Evolutionary conservation across 2,888 invertebrate genomes (phyloP).

Genomic region (Athalia cordata): DNA sequence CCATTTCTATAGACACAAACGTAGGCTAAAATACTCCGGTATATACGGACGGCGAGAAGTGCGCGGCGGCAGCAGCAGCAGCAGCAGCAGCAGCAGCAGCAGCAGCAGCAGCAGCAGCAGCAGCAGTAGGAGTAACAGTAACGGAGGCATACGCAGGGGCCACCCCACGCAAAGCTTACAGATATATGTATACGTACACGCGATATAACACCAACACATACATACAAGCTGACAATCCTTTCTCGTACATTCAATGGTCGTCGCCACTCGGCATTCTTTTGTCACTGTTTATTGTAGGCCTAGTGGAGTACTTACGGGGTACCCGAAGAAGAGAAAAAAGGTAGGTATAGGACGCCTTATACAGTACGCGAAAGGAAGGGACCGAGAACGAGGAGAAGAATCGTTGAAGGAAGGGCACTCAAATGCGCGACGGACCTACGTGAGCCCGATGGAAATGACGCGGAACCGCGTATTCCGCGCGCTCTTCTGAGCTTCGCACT

Average conservation of each 20-base stretch:
- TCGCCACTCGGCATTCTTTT: conserved; percentile 56
- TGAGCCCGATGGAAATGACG: conserved; percentile 44
- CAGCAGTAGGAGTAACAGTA: not conserved
- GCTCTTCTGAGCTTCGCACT: too few species aligned
- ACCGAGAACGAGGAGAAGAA: not conserved
- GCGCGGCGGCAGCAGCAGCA: not conserved
- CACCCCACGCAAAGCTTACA: conserved; percentile 15
- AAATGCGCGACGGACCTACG: conserved; percentile 46
- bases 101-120: not conserved
- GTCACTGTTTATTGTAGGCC: conserved; percentile 56
- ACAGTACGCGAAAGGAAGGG: not conserved
- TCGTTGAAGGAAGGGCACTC: conserved; percentile 6
- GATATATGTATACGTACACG: conserved; percentile 16
- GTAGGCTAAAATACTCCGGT: conserved; percentile 57
- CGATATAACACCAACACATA: conserved; percentile 4
- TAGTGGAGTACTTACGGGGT: conserved; percentile 48
- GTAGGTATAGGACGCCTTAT: conserved; percentile 43
- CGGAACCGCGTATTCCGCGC: conserved; percentile 42
- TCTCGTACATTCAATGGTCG: conserved; percentile 56
- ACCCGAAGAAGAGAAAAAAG: conserved; percentile 48
- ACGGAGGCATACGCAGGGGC: conserved; percentile 11
- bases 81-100: not conserved
- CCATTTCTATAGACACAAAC: conserved; percentile 55
- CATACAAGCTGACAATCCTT: conserved; percentile 56
- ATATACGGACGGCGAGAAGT: conserved; percentile 41